Conservation (phyloP, 2,113 vertebrate species). For the Dermatemys mawii region DNA sequence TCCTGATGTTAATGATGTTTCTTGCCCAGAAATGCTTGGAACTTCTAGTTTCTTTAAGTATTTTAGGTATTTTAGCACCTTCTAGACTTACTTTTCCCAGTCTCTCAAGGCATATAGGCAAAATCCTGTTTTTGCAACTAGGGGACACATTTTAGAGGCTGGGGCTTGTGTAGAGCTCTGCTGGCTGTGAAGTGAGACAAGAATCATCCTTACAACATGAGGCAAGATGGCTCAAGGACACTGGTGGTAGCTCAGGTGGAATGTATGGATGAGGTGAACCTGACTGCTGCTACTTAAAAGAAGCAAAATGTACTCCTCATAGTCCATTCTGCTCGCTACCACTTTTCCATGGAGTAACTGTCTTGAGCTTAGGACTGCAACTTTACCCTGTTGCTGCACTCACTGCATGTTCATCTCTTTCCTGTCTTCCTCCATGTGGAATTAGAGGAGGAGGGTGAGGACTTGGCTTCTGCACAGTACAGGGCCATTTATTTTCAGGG, state of each 20-base stretch:
- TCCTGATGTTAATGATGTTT: not conserved
- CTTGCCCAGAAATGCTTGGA: not conserved
- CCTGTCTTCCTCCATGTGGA: not conserved
- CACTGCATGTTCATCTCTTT: not conserved
- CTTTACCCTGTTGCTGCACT: not conserved
- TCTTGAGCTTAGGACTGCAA: not conserved
- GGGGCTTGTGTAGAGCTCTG: not conserved
- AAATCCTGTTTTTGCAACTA: not conserved
- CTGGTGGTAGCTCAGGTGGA: not conserved
- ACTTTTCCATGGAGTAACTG: not conserved
- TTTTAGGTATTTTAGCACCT: no score
- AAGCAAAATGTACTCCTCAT: not conserved
- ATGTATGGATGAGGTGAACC: not conserved
- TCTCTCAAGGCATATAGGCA: not conserved
- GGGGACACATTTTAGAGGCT: not conserved
- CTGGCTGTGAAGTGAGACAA: not conserved
- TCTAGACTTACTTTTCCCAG: not conserved
- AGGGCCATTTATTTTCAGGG: not conserved
- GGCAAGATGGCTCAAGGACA: not conserved
- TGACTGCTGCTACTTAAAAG: not conserved
- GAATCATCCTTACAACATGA: not conserved
- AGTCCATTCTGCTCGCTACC: not conserved
- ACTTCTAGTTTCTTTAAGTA: not conserved
- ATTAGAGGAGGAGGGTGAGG: not conserved
- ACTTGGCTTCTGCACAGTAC: not conserved